Evolutionary conservation across 2,113 vertebrate genomes (phyloP), one percentile per base, ranked within the genome.

Genomic region (Pelecanus crispus): DNA sequence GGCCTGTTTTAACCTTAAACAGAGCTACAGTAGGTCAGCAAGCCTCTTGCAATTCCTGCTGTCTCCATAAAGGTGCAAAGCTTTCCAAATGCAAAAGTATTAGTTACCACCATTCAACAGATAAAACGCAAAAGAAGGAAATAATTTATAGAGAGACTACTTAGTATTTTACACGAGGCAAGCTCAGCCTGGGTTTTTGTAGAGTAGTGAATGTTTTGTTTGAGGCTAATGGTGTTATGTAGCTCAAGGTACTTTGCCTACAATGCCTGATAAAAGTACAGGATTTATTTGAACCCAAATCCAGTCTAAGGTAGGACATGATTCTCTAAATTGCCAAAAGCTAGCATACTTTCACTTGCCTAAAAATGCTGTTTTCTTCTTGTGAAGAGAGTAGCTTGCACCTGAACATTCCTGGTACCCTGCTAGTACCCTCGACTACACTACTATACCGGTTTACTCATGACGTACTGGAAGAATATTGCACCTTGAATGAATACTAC

Each of bases 401-500:
- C 42, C 34, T 52, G 15, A n/a, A 8, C 25, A 3, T 16, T 29
- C 58, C 68, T 16, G 0, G 26, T 31, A 5, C 18, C 52, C 56
- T 42, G n/a, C 62, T 18, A 10, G 49, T 6, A 2, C 21, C 47
- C 11, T 0, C 2, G 2, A 10, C 26, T 6, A 0, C 3, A 0
- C 9, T 11, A 5, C 1, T 1, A 3, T 38, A 6, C 10, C 25
- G 40, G 7, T 21, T 40, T 55, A 0, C 17, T 14, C 5, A 1
- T 11, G 11, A 0, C 6, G 5, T 14, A 2, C 6, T 19, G 49
- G 53, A 3, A 25, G 47, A 4, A 3, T 4, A 0, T 32, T 0
- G 4, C 68, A 11, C 3, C 13, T 18, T 22, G 19, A 8, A 1
- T 11, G 66, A 5, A 11, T 17, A 0, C 31, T 8, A 1, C 44